phyloP scores from a whole-genome alignment of 1,140 invertebrate species.

The Drosophila parvula region DNA sequence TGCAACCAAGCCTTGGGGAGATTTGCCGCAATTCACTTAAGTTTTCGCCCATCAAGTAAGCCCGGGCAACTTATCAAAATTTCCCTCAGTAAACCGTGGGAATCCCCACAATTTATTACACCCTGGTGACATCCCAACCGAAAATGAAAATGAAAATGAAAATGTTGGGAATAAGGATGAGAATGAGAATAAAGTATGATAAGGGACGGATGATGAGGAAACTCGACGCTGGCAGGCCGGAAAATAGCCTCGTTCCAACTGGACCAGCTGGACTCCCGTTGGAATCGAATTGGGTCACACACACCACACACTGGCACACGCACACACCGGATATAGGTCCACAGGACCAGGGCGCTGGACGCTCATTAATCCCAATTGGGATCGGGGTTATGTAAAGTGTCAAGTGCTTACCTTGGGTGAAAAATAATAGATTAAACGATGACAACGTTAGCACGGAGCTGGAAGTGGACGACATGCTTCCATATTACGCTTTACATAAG shows the following conservation, averaged over 20 bases:
- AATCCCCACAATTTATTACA: constrained; percentile 18
- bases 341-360: constrained; percentile 3
- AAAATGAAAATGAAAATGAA: constrained; percentile 10
- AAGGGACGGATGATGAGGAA: neutral
- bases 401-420: constrained; percentile 80
- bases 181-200: neutral
- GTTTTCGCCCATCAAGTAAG: constrained; percentile 1
- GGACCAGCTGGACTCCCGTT: constrained; percentile 11
- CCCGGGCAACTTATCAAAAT: constrained; percentile 8
- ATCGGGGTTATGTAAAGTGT: constrained; percentile 47
- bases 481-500: constrained; percentile 83
- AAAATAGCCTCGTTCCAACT: constrained; percentile 3
- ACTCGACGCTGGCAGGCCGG: constrained; percentile 4
- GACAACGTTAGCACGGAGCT: constrained; percentile 82
- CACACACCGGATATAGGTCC: neutral
- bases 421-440: constrained; percentile 84
- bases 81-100: constrained; percentile 11
- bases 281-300: constrained; percentile 29
- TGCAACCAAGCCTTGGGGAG: constrained; percentile 4
- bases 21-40: constrained; percentile 15
- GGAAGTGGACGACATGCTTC: constrained; percentile 83
- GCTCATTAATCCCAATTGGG: constrained; percentile 26
- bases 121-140: constrained; percentile 10
- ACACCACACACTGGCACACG: neutral
- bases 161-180: constrained; percentile 2